Evolutionary conservation across 2,888 invertebrate genomes (phyloP), one percentile per base, ranked within the genome.

Genomic region (Trichogramma dendrolimi): DNA sequence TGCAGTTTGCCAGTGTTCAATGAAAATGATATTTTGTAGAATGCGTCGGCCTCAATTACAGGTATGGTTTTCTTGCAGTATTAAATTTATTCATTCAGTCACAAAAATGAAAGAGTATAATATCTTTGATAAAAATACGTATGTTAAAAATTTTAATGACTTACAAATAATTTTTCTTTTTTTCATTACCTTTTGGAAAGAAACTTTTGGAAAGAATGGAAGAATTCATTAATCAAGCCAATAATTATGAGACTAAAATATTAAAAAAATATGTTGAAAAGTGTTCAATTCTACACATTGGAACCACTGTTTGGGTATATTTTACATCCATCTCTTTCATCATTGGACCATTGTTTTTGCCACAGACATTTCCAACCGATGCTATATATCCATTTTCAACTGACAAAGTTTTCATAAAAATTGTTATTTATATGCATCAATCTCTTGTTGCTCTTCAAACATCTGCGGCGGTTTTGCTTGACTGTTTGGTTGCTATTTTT

Each of bases 391-490:
- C 71, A 5, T 71, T 72, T 62, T 4, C 67, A 7, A 61, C 64
- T 7, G 55, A 68, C 0, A 46, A 62, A 27, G 52, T 55, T 55
- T 67, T 67, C 10, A 43, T 65, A 0, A 55, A 41, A 14, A 65
- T 58, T 40, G 11, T 69, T 0, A 61, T 69, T 8, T 73, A 70
- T 53, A 1, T 69, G 2, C 71, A 71, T 60, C 73, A 72, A 58
- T 67, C 68, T 6, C 39, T 70, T 1, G 65, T 53, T 6, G 68
- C 68, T 4, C n/a, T 70, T 39, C 71, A 71, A 47, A 66, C 66
- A 38, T 55, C 67, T 4, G 65, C 68, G 6, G 67, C 66, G 10
- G 66, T 69, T 11, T 64, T 68, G 7, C 55, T 69, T 1, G 72
- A 73, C 57, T 68, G 69, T 62, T 69, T 69, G 10, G 61, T 67